These are phyloP conservation scores for Antrozous pallidus DNA, from an alignment of 2,797 vertebrate species.

Conservation along the genomic window DNA sequence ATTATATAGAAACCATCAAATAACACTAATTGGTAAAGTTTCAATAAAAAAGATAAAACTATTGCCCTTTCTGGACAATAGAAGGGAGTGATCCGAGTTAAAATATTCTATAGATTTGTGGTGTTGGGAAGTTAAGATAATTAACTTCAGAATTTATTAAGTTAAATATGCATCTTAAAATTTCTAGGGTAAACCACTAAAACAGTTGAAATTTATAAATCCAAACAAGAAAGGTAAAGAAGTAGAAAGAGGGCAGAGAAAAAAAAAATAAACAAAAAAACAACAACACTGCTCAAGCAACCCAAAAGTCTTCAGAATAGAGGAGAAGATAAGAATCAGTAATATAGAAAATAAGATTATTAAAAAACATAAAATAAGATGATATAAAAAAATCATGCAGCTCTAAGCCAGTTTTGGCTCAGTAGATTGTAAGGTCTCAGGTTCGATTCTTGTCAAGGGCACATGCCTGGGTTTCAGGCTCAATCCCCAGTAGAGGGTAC, in stretches of 20 bases:
- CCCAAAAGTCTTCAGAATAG: background rate
- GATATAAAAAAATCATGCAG: background rate
- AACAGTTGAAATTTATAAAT: background rate
- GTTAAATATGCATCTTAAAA: conserved; percentile 18
- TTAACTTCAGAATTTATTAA: background rate
- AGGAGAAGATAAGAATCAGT: background rate
- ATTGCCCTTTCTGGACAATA: background rate
- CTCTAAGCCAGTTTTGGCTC: too few relatives aligned
- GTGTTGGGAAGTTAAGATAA: background rate
- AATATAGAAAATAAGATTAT: background rate
- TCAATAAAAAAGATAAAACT: background rate
- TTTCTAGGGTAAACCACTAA: background rate
- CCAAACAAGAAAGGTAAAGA: background rate
- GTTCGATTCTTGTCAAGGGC: too few relatives aligned
- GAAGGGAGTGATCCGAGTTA: background rate
- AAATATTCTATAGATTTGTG: background rate
- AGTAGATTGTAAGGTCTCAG: too few relatives aligned
- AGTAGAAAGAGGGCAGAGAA: background rate
- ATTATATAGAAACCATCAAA: background rate
- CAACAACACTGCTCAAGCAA: background rate
- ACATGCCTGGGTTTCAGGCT: too few relatives aligned
- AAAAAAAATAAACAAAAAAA: background rate
- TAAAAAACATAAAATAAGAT: background rate
- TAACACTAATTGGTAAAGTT: background rate
- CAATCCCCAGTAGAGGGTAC: too few relatives aligned